Evolutionary conservation across 2,888 invertebrate species (phyloP).

Genomic region (Latrodectus hesperus): DNA sequence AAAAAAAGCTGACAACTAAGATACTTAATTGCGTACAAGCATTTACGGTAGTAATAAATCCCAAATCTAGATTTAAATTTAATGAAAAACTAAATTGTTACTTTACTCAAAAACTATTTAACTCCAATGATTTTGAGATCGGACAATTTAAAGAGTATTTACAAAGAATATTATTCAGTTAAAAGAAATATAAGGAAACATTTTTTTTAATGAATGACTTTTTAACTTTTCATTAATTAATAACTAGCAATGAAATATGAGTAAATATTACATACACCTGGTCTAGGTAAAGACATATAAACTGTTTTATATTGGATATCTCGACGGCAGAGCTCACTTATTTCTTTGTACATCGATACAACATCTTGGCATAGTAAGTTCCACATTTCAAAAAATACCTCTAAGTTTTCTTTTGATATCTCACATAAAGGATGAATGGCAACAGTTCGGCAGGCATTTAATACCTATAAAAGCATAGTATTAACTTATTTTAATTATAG

Average conservation of each 20-base stretch:
- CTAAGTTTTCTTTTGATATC: slow-evolving; percentile 92
- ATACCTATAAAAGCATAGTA: slow-evolving; percentile 77
- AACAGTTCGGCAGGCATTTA: slow-evolving; percentile 93
- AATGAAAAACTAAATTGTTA: too few species aligned
- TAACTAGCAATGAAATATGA: slow-evolving; percentile 71
- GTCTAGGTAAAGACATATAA: slow-evolving; percentile 94
- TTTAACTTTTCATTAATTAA: background rate
- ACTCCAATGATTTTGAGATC: too few species aligned
- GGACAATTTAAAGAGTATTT: background rate
- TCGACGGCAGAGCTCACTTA: slow-evolving; percentile 84
- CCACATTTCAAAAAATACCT: slow-evolving; percentile 95
- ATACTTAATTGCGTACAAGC: too few species aligned
- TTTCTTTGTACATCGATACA: slow-evolving; percentile 90
- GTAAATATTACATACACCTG: slow-evolving; percentile 82
- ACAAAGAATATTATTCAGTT: background rate
- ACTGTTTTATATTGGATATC: slow-evolving; percentile 84
- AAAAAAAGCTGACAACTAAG: too few species aligned
- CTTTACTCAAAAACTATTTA: too few species aligned
- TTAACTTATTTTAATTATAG: background rate
- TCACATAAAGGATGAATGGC: slow-evolving; percentile 93
- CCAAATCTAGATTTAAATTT: too few species aligned
- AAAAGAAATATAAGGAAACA: background rate
- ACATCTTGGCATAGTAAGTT: slow-evolving; percentile 94
- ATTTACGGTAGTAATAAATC: too few species aligned
- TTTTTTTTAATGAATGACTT: too few species aligned